These are phyloP conservation scores for Pseudomyrmex flavicornis DNA, from an alignment of 1,140 invertebrate species.

Conservation along the genomic window DNA sequence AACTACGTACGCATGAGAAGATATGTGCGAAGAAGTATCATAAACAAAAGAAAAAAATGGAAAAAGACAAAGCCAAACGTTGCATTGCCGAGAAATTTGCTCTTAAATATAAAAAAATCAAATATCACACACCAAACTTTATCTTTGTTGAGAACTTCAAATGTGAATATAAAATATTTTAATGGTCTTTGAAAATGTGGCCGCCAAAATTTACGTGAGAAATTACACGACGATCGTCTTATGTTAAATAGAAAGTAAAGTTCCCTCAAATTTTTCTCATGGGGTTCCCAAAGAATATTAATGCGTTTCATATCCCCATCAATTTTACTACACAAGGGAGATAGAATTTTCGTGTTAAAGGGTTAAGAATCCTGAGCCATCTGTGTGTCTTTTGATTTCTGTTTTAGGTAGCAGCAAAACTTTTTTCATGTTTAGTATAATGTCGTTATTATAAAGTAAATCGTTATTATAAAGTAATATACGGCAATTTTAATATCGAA, in stretches of 20 bases:
- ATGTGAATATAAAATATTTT: constrained; percentile 5
- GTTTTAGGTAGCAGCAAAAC: constrained; percentile 51
- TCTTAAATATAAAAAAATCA: neutral
- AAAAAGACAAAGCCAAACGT: no score
- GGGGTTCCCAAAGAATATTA: constrained; percentile 72
- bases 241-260: constrained; percentile 69
- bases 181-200: constrained; percentile 10
- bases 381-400: constrained; percentile 59
- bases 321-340: constrained; percentile 44
- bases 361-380: constrained; percentile 67
- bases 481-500: constrained; percentile 25
- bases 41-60: neutral
- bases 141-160: neutral
- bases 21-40: neutral
- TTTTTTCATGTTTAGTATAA: constrained; percentile 15
- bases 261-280: constrained; percentile 69
- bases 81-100: no score
- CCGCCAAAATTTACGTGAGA: constrained; percentile 61
- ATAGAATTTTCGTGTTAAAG: constrained; percentile 66
- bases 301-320: constrained; percentile 64
- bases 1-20: neutral
- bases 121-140: neutral
- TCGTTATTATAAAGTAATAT: constrained; percentile 61
- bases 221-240: constrained; percentile 65
- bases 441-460: constrained; percentile 59